Evolutionary conservation across 1,140 invertebrate genomes (phyloP).

Genomic region (Drosophila carrolli): DNA sequence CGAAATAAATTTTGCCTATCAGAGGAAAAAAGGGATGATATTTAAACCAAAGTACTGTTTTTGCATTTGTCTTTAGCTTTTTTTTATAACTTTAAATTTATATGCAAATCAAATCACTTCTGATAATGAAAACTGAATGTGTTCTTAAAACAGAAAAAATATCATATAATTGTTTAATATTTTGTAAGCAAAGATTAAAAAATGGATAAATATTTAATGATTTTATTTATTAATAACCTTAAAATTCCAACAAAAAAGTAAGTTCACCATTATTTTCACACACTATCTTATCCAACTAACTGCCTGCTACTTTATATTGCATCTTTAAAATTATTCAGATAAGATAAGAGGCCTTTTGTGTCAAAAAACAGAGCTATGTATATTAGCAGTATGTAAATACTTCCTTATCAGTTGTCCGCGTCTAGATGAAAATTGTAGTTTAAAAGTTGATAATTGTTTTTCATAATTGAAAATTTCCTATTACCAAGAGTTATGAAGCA

Average conservation of each 20-base stretch:
- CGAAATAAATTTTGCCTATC: too few relatives aligned
- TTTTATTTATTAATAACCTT: too few relatives aligned
- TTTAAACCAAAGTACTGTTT: too few relatives aligned
- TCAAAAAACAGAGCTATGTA: not conserved
- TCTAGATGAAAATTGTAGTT: not conserved
- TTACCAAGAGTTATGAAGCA: not conserved
- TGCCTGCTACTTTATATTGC: conserved; percentile 1
- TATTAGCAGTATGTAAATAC: not conserved
- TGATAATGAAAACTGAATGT: too few relatives aligned
- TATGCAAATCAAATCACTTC: too few relatives aligned
- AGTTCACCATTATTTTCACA: not conserved
- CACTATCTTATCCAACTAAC: conserved; percentile 10
- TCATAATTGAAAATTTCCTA: conserved; percentile 2
- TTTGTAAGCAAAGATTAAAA: too few relatives aligned
- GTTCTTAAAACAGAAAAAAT: too few relatives aligned
- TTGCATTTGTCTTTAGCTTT: too few relatives aligned
- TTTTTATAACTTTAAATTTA: too few relatives aligned
- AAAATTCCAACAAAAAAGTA: not conserved
- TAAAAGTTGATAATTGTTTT: not conserved
- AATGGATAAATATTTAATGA: too few relatives aligned
- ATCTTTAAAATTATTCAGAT: not conserved
- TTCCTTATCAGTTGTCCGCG: not conserved
- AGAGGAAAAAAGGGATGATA: too few relatives aligned
- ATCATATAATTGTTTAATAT: too few relatives aligned
- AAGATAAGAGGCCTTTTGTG: conserved; percentile 18